Percentiles rank a stretch among this genome's conserved stretches.
These are phyloP conservation scores for Melanostigma gelatinosum DNA, from an alignment of 2,113 vertebrate species.

Conservation along the genomic window DNA sequence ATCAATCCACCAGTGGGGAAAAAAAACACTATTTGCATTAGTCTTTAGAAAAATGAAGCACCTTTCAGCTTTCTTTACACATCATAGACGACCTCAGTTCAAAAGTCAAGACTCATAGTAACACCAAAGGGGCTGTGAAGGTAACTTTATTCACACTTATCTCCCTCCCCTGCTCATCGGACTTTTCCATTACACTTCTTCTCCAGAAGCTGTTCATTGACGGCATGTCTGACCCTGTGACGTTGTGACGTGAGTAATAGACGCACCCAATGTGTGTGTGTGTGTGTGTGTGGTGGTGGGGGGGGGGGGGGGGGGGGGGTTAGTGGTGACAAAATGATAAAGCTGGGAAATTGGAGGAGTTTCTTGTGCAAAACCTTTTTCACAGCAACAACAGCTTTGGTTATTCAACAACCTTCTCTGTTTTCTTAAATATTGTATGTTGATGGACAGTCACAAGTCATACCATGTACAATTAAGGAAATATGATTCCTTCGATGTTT, in stretches of 20 bases:
- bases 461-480: neutral
- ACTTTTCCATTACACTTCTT: slow-evolving; percentile 13
- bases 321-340: slow-evolving; percentile 35
- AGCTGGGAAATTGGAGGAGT: neutral
- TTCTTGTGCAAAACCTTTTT: slow-evolving; percentile 10
- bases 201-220: slow-evolving; percentile 30
- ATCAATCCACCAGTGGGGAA: slow-evolving; percentile 15
- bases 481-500: neutral
- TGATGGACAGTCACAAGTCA: neutral
- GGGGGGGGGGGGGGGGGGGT: neutral
- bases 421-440: neutral
- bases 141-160: slow-evolving; percentile 4
- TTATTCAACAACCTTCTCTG: slow-evolving; percentile 4
- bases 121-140: neutral
- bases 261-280: neutral
- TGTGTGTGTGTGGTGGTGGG: too few relatives aligned
- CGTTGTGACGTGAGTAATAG: slow-evolving; percentile 10
- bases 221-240: slow-evolving; percentile 15
- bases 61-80: neutral
- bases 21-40: neutral
- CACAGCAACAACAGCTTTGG: neutral
- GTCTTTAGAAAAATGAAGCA: neutral
- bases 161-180: neutral
- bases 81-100: neutral
- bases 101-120: slow-evolving; percentile 1